Evolutionary conservation across 2,888 invertebrate genomes (phyloP), one percentile per base, ranked within the genome.

Genomic region (Drosophila mayaguana): DNA sequence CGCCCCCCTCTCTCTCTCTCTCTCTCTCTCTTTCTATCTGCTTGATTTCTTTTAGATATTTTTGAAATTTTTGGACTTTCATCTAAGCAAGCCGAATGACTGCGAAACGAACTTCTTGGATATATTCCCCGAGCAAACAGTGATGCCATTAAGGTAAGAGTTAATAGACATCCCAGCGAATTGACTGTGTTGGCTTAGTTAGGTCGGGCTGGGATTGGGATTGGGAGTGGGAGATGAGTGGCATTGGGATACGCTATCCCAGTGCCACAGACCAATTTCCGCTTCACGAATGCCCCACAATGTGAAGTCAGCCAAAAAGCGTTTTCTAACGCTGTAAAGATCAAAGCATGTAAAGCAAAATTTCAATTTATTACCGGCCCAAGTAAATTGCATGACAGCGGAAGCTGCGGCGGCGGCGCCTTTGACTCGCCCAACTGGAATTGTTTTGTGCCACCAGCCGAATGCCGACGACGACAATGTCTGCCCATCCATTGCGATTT

Each of bases 21-120:
- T 32, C 7, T 45, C n/a, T n/a, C 14, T 45, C 4, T 36, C 14
- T 25, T 16, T 14, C n/a, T 16, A 2, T 18, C 32, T 11, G 4
- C 16, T 2, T 42, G 1, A 1, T 0, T 12, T n/a, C 16, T 57
- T 86, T 18, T 93, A 96, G 96, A 95, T 96, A 84, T 95, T 95
- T 90, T 92, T 96, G 69, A 94, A 94, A 78, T 96, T 96, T 92
- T 92, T 94, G 73, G 92, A 93, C 50, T 96, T 96, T 92, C 93
- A 94, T 64, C 93, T 97, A 84, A 94, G 94, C 55, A 95, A 94
- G 83, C 96, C 96, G 28, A 96, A 97, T 92, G 96, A 97, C 90
- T 97, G 96, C 91, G 95, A 95, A 59, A 94, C 94, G 66, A 97
- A 97, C 93, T 96, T 96, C 91, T 94, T 97, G 75, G 96, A 96